Base-by-base conservation (phyloP, 2,888 invertebrate species). In the Priocnemis perturbator region DNA sequence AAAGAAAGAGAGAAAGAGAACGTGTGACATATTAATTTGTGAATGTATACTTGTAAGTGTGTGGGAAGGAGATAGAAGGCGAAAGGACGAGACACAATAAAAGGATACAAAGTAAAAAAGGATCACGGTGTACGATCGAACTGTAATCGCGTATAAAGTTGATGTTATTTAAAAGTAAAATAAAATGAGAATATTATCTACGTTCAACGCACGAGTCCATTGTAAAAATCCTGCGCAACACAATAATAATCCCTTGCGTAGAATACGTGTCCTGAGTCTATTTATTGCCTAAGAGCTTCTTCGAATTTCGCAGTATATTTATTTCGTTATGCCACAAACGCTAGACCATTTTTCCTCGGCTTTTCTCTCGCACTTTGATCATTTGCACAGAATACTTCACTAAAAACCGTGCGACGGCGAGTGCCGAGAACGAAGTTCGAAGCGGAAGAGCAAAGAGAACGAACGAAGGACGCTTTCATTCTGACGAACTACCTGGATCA, bases 131-230 rank as follows among this genome's bases (percentile, higher is more conserved):
- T 83, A 84, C 81, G 82, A 81, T 83, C 77, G 76, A 79, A 78
- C 76, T 83, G 82, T 85, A 86, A 77, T 79, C 75, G 79, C 86
- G 84, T 86, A 37, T 37, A 85, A 86, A 85, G 85, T 88, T 86
- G 85, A 87, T 88, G 86, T 87, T 87, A 87, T 84, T 87, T 83
- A 86, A 87, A 83, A 79, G 71, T 75, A 79, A 30, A 62, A 83
- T 76, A 78, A 79, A 71, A 76, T 66, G 69, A 64, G 64, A 72
- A 67, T 74, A 78, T 78, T 79, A 78, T 78, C 73, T 67, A 69
- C 67, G 62, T 77, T 69, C 50, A 63, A 64, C 67, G 62, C 64
- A 55, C 64, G 50, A 17, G 37, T 37, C 37, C 37, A 3, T 37
- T 37, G 37, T 37, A 11, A 37, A 37, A 11, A 37, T 37, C 37